These are phyloP conservation scores for Theodoxus fluviatilis DNA, from an alignment of 2,888 invertebrate species.

Conservation along the genomic window DNA sequence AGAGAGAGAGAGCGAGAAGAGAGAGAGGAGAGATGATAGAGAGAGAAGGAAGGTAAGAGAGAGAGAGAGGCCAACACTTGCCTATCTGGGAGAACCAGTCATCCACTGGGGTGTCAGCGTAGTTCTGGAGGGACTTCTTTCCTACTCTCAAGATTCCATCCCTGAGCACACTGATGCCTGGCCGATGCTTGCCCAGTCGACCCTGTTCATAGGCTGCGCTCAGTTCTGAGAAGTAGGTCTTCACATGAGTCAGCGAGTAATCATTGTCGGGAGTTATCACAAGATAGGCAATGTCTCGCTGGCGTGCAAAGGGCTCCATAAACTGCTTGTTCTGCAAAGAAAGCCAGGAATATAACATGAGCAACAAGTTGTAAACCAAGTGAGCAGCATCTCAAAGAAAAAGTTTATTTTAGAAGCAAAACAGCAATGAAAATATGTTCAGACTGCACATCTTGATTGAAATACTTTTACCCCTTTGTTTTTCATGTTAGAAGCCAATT, in stretches of 20 bases:
- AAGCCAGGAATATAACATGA: slow-evolving; percentile 9
- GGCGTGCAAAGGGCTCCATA: slow-evolving; percentile 95
- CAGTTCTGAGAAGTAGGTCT: slow-evolving; percentile 89
- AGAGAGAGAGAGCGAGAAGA: not conserved
- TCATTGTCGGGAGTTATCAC: slow-evolving; percentile 94
- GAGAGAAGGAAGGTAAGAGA: not conserved
- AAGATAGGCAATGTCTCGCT: slow-evolving; percentile 92
- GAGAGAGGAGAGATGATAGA: not conserved
- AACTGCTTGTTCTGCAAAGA: slow-evolving; percentile 79
- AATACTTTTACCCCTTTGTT: no score
- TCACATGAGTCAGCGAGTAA: slow-evolving; percentile 78
- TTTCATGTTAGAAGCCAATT: no score
- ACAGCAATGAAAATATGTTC: no score
- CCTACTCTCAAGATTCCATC: slow-evolving; percentile 89
- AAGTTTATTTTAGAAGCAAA: no score
- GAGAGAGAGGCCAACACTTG: slow-evolving; percentile 30
- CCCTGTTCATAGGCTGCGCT: slow-evolving; percentile 94
- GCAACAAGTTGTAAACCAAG: no score
- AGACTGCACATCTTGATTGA: no score
- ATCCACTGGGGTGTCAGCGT: slow-evolving; percentile 74
- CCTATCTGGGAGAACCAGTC: slow-evolving; percentile 88
- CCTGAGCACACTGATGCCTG: slow-evolving; percentile 80
- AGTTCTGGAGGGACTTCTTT: slow-evolving; percentile 71
- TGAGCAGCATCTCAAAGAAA: no score
- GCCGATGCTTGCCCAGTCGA: slow-evolving; percentile 89